A percentile compares a stretch with the other conserved stretches of the same genome.
phyloP scores from a whole-genome alignment of 2,113 vertebrate genomes.

The Lethenteron reissneri region DNA sequence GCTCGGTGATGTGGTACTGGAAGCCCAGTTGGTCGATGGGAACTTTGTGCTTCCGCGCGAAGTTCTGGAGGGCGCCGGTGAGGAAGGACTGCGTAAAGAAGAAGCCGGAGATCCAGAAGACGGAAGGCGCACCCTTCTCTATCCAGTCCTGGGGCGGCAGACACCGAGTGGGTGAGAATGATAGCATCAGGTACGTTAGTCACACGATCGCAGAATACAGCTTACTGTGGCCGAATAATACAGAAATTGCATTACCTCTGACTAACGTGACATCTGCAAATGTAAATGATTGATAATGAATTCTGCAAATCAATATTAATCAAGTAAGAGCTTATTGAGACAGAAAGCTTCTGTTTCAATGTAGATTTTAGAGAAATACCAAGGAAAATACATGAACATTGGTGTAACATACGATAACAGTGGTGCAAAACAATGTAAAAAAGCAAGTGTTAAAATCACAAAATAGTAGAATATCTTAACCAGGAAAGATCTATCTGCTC shows the following conservation, averaged over 20 bases:
- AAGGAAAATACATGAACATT: too few species aligned
- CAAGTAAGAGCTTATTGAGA: too few species aligned
- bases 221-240: neutral
- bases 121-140: slow-evolving; percentile 10
- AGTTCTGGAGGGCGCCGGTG: slow-evolving; percentile 14
- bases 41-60: slow-evolving; percentile 11
- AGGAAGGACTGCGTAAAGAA: slow-evolving; percentile 15
- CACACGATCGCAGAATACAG: neutral
- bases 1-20: slow-evolving; percentile 11
- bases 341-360: too few species aligned
- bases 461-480: too few species aligned
- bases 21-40: slow-evolving; percentile 14
- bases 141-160: slow-evolving; percentile 12
- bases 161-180: neutral
- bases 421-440: too few species aligned
- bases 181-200: neutral
- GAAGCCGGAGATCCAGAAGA: slow-evolving; percentile 15
- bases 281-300: too few species aligned
- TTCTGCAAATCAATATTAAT: too few species aligned
- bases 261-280: too few species aligned
- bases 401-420: too few species aligned
- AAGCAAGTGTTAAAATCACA: too few species aligned
- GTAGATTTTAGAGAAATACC: too few species aligned
- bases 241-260: neutral
- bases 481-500: too few species aligned